phyloP scores from a whole-genome alignment of 2,888 invertebrate species.

The Mythimna lalbum region DNA sequence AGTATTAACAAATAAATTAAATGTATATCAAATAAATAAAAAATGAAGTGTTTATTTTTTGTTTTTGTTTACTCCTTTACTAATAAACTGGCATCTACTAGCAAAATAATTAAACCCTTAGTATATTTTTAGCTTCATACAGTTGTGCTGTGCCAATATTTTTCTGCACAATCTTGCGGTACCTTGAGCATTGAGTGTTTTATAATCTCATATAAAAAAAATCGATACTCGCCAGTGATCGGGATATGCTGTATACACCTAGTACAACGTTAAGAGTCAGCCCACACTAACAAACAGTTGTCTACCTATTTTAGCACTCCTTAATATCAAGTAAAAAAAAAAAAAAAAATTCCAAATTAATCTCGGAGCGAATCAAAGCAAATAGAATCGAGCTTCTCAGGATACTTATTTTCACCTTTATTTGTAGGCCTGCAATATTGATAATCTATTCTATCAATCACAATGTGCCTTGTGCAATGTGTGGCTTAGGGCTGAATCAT shows the following conservation, averaged over 20 bases:
- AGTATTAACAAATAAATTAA: constrained; percentile 48
- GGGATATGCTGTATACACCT: too few relatives aligned
- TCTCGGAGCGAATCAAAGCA: background rate
- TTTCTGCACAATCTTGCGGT: background rate
- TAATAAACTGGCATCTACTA: background rate
- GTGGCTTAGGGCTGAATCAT: background rate
- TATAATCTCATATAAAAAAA: background rate
- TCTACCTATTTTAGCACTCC: too few relatives aligned
- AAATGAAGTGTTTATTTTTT: constrained; percentile 6
- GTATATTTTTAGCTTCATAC: background rate
- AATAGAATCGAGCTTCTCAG: background rate
- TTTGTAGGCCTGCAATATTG: background rate
- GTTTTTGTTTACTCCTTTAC: constrained; percentile 30
- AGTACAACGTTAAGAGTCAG: too few relatives aligned
- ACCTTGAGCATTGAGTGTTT: background rate
- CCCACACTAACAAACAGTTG: background rate
- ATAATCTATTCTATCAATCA: background rate
- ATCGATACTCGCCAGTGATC: background rate
- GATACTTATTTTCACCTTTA: background rate
- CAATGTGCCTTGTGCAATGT: too few relatives aligned
- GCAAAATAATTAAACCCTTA: background rate
- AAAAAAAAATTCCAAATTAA: background rate
- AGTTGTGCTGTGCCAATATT: background rate
- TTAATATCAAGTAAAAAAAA: background rate
- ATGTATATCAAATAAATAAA: constrained; percentile 54